Percentiles rank a stretch among this genome's conserved stretches.
Evolutionary conservation across 2,888 invertebrate species (phyloP).

Genomic region (Busseola fusca): DNA sequence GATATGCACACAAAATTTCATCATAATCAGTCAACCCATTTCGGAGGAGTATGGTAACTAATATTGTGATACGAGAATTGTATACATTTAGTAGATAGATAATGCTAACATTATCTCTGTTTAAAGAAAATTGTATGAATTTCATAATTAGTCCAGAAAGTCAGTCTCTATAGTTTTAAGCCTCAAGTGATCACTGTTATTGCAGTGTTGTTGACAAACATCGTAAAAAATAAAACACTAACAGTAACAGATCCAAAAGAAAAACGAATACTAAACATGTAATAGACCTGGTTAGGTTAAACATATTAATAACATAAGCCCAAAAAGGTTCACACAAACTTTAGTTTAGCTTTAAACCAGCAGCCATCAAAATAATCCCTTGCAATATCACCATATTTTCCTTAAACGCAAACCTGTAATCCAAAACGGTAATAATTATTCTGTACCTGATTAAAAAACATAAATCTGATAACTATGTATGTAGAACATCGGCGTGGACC

Average conservation of each 20-base stretch:
- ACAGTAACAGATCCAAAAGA: background rate
- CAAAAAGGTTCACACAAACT: no score
- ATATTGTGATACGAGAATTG: no score
- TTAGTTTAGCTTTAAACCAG: background rate
- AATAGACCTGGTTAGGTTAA: no score
- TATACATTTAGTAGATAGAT: no score
- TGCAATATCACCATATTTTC: slow-evolving; percentile 29
- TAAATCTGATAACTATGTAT: slow-evolving; percentile 61
- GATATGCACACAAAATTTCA: no score
- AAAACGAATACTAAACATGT: background rate
- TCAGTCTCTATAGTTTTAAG: background rate
- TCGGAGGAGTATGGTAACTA: no score
- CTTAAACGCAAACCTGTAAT: slow-evolving; percentile 26
- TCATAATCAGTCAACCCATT: no score
- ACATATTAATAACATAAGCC: background rate
- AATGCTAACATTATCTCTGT: background rate
- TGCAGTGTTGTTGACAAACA: background rate
- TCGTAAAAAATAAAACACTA: background rate
- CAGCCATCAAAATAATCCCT: slow-evolving; percentile 1
- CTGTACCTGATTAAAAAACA: slow-evolving; percentile 40
- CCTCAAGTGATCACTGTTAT: background rate
- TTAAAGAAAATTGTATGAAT: background rate
- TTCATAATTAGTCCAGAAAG: background rate
- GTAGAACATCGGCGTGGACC: slow-evolving; percentile 73
- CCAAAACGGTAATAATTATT: slow-evolving; percentile 18